These are phyloP conservation scores for Phrynocephalus vlangalii DNA, from an alignment of 2,797 vertebrate species.

Conservation along the genomic window DNA sequence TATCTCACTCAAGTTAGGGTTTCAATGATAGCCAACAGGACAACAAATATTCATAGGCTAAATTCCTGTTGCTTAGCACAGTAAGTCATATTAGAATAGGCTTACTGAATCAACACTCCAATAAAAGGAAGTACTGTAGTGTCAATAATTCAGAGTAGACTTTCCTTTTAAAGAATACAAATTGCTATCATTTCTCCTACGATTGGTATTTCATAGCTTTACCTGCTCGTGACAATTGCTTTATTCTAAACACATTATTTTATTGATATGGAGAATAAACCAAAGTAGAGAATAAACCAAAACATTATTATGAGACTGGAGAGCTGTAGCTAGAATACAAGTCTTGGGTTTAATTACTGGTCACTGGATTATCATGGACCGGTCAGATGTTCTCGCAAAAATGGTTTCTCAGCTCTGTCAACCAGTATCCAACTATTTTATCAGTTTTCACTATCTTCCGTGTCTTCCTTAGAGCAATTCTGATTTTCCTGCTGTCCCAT, in stretches of 20 bases:
- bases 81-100: no score
- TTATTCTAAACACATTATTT: background rate
- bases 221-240: constrained; percentile 71
- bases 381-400: background rate
- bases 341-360: background rate
- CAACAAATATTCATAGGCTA: background rate
- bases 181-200: constrained; percentile 52
- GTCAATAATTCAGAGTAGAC: constrained; percentile 30
- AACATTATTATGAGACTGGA: no score
- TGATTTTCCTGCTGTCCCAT: background rate
- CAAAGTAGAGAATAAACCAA: background rate
- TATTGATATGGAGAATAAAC: background rate
- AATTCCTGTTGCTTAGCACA: background rate
- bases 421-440: background rate
- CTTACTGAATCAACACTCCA: background rate
- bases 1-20: constrained; percentile 59
- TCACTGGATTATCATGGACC: background rate
- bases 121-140: constrained; percentile 45
- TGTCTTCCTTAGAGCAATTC: background rate
- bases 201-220: constrained; percentile 64
- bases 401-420: background rate
- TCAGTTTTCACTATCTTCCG: background rate
- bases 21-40: constrained; percentile 25
- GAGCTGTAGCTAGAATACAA: background rate
- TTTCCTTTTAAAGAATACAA: constrained; percentile 54